These are phyloP conservation scores for Dasypogon diadema DNA, from an alignment of 2,888 invertebrate genomes.

Conservation along the genomic window DNA sequence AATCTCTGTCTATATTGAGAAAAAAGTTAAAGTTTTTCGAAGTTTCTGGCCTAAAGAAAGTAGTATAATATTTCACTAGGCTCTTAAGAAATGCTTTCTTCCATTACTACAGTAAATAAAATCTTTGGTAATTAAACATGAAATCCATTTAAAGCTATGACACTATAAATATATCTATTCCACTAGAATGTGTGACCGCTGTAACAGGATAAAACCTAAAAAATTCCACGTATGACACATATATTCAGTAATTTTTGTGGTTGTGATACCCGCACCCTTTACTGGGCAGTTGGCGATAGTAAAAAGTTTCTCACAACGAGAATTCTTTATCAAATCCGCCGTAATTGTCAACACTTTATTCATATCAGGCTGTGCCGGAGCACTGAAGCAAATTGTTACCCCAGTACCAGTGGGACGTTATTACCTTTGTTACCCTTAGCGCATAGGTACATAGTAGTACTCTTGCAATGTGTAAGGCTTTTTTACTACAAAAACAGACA, in stretches of 20 bases:
- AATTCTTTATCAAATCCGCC: conserved; percentile 41
- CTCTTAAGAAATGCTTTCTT: too few species aligned
- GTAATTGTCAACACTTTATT: conserved; percentile 52
- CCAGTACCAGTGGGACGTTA: conserved; percentile 10
- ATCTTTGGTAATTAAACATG: too few species aligned
- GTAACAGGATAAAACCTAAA: too few species aligned
- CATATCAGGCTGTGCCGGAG: conserved; percentile 32
- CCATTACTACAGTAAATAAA: too few species aligned
- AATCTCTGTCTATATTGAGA: too few species aligned
- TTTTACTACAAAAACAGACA: conserved; percentile 23
- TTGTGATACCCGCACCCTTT: conserved; percentile 7
- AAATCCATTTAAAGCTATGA: too few species aligned
- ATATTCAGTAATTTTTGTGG: conserved; percentile 2
- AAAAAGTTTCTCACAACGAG: conserved; percentile 26
- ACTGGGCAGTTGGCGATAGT: neutral
- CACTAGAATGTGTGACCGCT: too few species aligned
- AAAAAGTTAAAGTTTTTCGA: too few species aligned
- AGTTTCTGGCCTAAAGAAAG: too few species aligned
- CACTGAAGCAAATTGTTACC: conserved; percentile 42
- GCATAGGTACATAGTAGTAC: conserved; percentile 2
- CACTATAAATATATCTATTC: too few species aligned
- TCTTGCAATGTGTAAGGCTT: conserved; percentile 2
- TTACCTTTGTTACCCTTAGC: conserved; percentile 33
- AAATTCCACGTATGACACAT: too few species aligned
- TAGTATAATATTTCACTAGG: too few species aligned